Conservation (phyloP, 2,113 vertebrate species). For the Chroicocephalus ridibundus region DNA sequence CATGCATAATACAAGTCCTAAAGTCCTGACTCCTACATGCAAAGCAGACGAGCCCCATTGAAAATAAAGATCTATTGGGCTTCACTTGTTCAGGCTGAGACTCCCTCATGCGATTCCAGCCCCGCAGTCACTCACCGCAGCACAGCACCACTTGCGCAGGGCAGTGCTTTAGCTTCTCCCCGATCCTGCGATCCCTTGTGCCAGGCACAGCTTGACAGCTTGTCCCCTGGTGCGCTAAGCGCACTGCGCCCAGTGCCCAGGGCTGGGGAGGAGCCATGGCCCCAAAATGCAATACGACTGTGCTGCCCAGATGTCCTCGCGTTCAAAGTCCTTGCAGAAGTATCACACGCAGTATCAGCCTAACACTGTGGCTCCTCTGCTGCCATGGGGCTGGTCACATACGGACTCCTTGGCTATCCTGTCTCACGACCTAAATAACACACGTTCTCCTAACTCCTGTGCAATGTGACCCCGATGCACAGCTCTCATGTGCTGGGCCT, state of each 20-base stretch:
- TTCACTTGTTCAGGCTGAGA: neutral
- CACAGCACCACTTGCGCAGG: neutral
- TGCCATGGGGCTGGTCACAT: neutral
- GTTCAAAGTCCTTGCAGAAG: neutral
- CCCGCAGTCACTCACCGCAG: neutral
- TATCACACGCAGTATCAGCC: rapidly evolving
- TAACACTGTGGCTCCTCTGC: neutral
- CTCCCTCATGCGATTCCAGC: neutral
- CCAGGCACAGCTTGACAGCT: neutral
- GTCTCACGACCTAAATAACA: neutral
- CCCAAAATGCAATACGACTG: neutral
- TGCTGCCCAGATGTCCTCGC: neutral
- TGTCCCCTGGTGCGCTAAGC: neutral
- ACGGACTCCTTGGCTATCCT: neutral
- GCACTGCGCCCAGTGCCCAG: neutral
- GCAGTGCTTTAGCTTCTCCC: neutral
- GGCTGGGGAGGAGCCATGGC: neutral
- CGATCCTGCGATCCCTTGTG: neutral
- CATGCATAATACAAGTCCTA: neutral
- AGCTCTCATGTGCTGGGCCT: neutral
- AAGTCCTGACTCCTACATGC: neutral
- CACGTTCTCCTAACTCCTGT: neutral
- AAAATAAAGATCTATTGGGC: neutral
- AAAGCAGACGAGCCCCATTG: neutral
- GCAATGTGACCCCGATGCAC: neutral